Evolutionary conservation across 2,113 vertebrate genomes (phyloP), one percentile per base, ranked within the genome.

Genomic region (Tachysurus vachellii): DNA sequence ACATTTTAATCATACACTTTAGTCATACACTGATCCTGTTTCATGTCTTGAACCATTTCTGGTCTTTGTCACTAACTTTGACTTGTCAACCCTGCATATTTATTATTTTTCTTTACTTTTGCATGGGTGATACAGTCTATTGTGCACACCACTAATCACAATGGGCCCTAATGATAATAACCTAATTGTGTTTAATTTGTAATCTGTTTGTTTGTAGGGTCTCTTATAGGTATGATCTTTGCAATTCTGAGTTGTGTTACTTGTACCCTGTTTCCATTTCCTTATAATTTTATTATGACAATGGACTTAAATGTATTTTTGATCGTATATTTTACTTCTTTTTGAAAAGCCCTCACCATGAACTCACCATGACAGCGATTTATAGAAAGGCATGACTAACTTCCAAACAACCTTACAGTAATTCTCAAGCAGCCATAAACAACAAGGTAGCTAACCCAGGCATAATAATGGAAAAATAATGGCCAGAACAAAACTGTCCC

Each of bases 401-500:
- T 77, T 9, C 75, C 26, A 54, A 28, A 26, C 47, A 77, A 28
- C 23, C 26, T 28, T 77, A 54, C 44, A 26, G 23, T 47, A n/a
- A 50, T 76, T 73, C 19, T 50, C 26, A 80, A 80, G 28, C 54
- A 54, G n/a, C 28, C 66, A 84, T 56, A 57, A 84, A 73, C 16
- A 84, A 10, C 13, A 28, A 3, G 11, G 7, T 5, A 42, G 53
- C 53, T 56, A 84, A 71, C 50, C 50, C 54, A 71, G 6, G 36
- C 66, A 84, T 54, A 56, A 71, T 36, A 84, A 56, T 47, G 36
- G 21, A 19, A 17, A 84, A 84, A 44, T 73, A 44, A 44, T 73
- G 8, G 23, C 26, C 26, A 54, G 28, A 57, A 75, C 75, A 16
- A 61, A 85, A n/a, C 54, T 42, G 53, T 70, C 14, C 16, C 28